Base-by-base conservation (phyloP, 2,888 invertebrate genomes). In the Chrysolina americana region DNA sequence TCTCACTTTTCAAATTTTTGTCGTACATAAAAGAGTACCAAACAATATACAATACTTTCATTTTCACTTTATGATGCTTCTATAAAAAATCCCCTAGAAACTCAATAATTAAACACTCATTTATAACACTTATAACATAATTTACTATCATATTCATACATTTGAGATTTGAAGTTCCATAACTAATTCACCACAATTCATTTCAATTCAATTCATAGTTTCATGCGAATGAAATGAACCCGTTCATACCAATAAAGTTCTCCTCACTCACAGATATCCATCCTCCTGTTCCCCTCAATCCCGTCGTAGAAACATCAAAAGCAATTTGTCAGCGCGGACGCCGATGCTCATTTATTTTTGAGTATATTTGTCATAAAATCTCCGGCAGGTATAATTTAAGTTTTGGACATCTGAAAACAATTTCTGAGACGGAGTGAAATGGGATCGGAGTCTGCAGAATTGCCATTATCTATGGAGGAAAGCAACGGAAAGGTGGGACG, bases 351-450 rank as follows among this genome's bases (percentile, higher is more conserved):
- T 74, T 70, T 70, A 74, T 74, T 74, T 74, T 70, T 70, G 65
- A 68, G 75, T 73, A 48, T 78, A 79, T 80, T 80, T 79, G 78
- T 80, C 80, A 79, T 68, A 73, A 73, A 73, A 78, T 80, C 77
- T 74, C 76, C 77, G 68, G 78, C 73, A 76, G 78, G 80, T 80
- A 76, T 78, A 78, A 79, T 80, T 80, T 78, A 77, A 77, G 77
- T 79, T 76, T 77, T 73, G 28, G 79, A 79, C 79, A 79, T 79
- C 78, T 74, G 79, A 79, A 79, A 80, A 78, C 79, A 80, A 79
- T 79, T 79, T 78, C 76, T 68, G 78, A 76, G 74, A 77, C 73
- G 75, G 13, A 59, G n/a, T 36, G 59, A 36, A 59, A 36, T 53
- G 23, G 21, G 21, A 11, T 0, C 23, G 21, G 53, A 53, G 53